Evolutionary conservation across 2,113 vertebrate species (phyloP).

Genomic region (Synodontis membranacea): DNA sequence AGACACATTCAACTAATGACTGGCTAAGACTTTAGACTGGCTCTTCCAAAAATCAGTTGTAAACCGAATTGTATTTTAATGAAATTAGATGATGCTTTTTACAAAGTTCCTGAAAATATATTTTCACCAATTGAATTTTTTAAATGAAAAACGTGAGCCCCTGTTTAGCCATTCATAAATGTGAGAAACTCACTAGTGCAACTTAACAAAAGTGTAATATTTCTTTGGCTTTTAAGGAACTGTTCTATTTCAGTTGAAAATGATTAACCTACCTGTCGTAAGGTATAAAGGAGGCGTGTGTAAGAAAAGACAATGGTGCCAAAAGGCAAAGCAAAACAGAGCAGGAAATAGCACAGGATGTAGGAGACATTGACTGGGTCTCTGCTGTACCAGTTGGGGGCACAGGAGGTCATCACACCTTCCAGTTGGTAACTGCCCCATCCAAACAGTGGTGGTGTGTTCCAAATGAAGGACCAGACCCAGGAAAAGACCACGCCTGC

Average conservation of each 20-base stretch:
- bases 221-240: not conserved
- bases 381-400: constrained; percentile 72
- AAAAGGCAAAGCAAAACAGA: constrained; percentile 76
- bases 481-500: constrained; percentile 69
- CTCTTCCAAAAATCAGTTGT: not conserved
- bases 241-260: not conserved
- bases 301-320: constrained; percentile 67
- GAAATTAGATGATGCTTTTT: not conserved
- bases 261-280: constrained; percentile 65
- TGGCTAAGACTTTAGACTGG: too few relatives aligned
- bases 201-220: not conserved
- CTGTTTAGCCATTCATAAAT: not conserved
- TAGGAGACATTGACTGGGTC: constrained; percentile 72
- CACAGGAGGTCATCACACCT: constrained; percentile 70
- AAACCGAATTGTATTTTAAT: not conserved
- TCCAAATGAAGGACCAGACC: constrained; percentile 79
- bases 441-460: constrained; percentile 75
- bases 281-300: constrained; percentile 67
- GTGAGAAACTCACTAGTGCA: not conserved
- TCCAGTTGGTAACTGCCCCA: constrained; percentile 77
- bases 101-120: not conserved
- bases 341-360: constrained; percentile 70
- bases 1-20: not conserved
- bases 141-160: not conserved
- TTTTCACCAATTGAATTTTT: not conserved